A percentile compares a stretch with the other conserved stretches of the same genome.
Evolutionary conservation across 1,140 invertebrate genomes (phyloP).

Genomic region (Potamilus streckersoni): DNA sequence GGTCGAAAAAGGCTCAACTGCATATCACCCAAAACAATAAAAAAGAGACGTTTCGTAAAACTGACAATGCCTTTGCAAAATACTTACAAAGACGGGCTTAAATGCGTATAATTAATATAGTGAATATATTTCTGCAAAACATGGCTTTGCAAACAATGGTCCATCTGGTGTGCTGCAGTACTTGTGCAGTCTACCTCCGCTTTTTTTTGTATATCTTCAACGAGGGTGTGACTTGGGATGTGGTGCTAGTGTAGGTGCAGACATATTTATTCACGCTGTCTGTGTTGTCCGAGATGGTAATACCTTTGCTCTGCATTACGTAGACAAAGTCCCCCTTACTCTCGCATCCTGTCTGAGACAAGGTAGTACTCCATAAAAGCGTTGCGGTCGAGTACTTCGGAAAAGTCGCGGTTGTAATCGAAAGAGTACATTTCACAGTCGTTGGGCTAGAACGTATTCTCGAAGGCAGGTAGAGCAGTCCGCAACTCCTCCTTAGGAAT

Average conservation of each 20-base stretch:
- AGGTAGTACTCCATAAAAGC: neutral
- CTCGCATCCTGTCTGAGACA: neutral
- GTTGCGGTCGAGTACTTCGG: neutral
- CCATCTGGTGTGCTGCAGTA: too few relatives aligned
- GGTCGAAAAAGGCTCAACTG: too few relatives aligned
- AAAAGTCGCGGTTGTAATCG: constrained; percentile 1
- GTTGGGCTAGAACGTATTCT: neutral
- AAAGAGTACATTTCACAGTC: neutral
- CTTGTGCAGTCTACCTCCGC: too few relatives aligned
- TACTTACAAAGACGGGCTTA: too few relatives aligned
- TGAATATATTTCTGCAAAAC: too few relatives aligned
- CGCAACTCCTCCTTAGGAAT: neutral
- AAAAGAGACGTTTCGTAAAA: too few relatives aligned
- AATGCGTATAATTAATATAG: too few relatives aligned
- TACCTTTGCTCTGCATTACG: neutral
- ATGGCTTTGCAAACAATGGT: too few relatives aligned
- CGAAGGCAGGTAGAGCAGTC: neutral
- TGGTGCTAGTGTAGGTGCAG: neutral
- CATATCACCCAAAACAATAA: too few relatives aligned
- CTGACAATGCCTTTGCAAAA: too few relatives aligned
- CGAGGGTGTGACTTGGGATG: neutral
- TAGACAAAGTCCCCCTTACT: neutral
- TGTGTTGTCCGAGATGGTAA: neutral
- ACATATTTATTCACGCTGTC: neutral
- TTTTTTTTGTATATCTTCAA: too few relatives aligned